phyloP scores from a whole-genome alignment of 92 coral and sea anemone genomes.

The Palythoa grandiflora region DNA sequence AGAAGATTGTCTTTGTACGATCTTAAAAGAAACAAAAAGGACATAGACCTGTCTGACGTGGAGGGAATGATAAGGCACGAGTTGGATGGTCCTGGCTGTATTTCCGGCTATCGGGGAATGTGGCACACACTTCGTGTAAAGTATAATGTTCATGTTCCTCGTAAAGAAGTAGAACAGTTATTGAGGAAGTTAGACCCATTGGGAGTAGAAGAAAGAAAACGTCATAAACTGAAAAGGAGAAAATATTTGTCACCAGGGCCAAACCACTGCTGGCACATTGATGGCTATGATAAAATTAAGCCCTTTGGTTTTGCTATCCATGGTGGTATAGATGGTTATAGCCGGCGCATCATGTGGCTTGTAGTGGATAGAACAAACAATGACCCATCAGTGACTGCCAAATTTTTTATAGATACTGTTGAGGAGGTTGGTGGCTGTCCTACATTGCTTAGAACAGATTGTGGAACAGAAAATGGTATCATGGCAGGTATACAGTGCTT shows the following conservation, averaged over 20 bases:
- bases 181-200: constrained; percentile 52
- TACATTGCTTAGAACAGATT: constrained; percentile 31
- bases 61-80: constrained; percentile 51
- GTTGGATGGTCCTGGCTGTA: constrained; percentile 58
- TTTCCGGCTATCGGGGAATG: constrained; percentile 51
- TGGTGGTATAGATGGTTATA: constrained; percentile 45
- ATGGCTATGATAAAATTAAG: constrained; percentile 54
- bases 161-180: constrained; percentile 2
- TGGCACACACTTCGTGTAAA: constrained; percentile 57
- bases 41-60: constrained; percentile 47
- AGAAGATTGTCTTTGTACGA: constrained; percentile 20
- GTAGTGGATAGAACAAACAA: constrained; percentile 31
- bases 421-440: constrained; percentile 46
- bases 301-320: constrained; percentile 53
- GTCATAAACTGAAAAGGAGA: constrained; percentile 46
- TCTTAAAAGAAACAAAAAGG: constrained; percentile 30
- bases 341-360: constrained; percentile 39
- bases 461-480: constrained; percentile 53
- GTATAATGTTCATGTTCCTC: constrained; percentile 36
- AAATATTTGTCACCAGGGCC: background rate
- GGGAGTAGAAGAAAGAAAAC: constrained; percentile 53
- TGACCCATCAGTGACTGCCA: constrained; percentile 42
- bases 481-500: constrained; percentile 42
- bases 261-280: constrained; percentile 51
- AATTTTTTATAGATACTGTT: constrained; percentile 28